Conservation (phyloP, 2,797 vertebrate genomes). For the Cirrhinus mrigala region DNA sequence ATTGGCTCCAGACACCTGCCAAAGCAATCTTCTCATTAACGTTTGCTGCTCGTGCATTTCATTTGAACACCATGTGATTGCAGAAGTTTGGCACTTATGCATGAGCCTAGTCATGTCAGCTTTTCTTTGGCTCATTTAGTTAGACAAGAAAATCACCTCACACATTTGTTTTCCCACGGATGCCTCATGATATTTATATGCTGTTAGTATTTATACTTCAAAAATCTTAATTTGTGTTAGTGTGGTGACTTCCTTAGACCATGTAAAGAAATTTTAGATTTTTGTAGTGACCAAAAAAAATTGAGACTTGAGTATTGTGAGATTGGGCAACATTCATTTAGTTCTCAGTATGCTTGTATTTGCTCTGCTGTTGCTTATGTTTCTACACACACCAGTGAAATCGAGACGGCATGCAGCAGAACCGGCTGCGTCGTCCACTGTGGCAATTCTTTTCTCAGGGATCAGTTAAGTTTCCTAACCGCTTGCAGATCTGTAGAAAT, state of each 20-base stretch:
- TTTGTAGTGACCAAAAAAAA: too few species aligned
- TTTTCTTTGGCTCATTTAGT: conserved; percentile 11
- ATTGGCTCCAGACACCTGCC: conserved; percentile 30
- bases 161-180: not conserved
- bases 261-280: not conserved
- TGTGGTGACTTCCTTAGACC: too few species aligned
- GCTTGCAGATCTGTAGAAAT: not conserved
- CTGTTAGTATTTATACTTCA: not conserved
- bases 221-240: not conserved
- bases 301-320: not conserved
- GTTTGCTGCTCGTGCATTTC: conserved; percentile 13
- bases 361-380: not conserved
- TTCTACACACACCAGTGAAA: not conserved
- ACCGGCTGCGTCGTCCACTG: conserved; percentile 45
- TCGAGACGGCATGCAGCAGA: conserved; percentile 51
- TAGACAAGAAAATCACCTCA: not conserved
- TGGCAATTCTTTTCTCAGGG: conserved; percentile 3
- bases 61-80: not conserved
- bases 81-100: not conserved
- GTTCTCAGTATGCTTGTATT: not conserved
- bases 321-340: not conserved
- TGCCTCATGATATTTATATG: not conserved
- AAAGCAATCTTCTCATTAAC: conserved; percentile 31
- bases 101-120: not conserved
- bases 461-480: not conserved